These are phyloP conservation scores for Hiodon tergisus DNA, from an alignment of 2,113 vertebrate genomes.

Conservation along the genomic window DNA sequence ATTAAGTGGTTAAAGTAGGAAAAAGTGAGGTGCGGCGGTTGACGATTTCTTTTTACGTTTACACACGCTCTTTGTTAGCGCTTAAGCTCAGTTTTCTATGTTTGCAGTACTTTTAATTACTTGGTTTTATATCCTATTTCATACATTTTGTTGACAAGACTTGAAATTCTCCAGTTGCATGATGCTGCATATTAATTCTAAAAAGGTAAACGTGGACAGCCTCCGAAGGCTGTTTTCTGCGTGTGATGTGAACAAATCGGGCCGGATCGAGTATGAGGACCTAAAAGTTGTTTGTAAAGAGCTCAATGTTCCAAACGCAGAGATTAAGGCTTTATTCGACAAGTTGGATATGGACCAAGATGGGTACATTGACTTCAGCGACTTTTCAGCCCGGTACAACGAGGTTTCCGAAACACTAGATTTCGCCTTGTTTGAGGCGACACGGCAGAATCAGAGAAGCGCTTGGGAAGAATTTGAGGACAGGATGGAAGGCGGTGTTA, in stretches of 20 bases:
- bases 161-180: too few relatives aligned
- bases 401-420: conserved; percentile 61
- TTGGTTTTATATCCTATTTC: too few relatives aligned
- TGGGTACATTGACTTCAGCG: conserved; percentile 60
- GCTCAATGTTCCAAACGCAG: conserved; percentile 50
- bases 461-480: conserved; percentile 59
- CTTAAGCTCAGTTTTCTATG: too few relatives aligned
- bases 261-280: conserved; percentile 65
- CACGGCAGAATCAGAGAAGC: neutral
- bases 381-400: conserved; percentile 59
- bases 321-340: conserved; percentile 54
- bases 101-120: too few relatives aligned
- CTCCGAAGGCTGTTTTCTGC: conserved; percentile 61
- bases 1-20: too few relatives aligned
- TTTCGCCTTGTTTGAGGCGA: conserved; percentile 39
- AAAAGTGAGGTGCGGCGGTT: too few relatives aligned
- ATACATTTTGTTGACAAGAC: too few relatives aligned
- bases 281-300: conserved; percentile 62
- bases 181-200: neutral
- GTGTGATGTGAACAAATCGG: conserved; percentile 67
- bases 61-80: too few relatives aligned
- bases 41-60: too few relatives aligned
- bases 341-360: conserved; percentile 58
- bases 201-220: conserved; percentile 39
- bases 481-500: conserved; percentile 45